Conservation (phyloP, 2,113 vertebrate genomes). For the Entomyzon cyanotis region DNA sequence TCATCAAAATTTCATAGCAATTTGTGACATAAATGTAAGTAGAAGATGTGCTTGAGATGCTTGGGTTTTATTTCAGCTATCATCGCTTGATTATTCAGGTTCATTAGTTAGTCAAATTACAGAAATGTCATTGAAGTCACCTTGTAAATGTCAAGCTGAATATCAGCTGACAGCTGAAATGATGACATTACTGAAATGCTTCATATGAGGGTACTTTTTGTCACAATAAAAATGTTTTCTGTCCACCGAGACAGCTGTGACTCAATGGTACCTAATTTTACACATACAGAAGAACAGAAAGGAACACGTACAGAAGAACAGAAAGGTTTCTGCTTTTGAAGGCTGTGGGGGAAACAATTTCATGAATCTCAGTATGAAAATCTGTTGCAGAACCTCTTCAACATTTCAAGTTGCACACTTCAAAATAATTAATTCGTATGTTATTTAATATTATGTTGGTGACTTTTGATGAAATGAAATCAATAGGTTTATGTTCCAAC, state of each 20-base stretch:
- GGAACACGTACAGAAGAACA: background rate
- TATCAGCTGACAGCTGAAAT: conserved; percentile 11
- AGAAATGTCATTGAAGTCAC: conserved; percentile 35
- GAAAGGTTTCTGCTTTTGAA: background rate
- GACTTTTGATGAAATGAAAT: background rate
- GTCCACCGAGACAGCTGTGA: background rate
- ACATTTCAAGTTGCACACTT: background rate
- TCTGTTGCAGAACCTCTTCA: background rate
- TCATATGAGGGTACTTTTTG: background rate
- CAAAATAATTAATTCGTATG: background rate
- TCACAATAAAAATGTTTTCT: conserved; percentile 10
- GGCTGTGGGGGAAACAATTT: background rate
- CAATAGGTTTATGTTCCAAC: background rate
- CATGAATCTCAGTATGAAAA: background rate
- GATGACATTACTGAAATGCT: background rate
- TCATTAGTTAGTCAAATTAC: conserved; percentile 21
- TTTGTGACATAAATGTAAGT: background rate
- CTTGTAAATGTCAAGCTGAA: conserved; percentile 42
- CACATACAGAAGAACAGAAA: background rate
- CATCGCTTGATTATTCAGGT: background rate
- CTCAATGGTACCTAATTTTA: background rate
- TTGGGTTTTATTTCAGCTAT: background rate
- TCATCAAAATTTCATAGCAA: background rate
- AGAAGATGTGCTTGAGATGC: background rate
- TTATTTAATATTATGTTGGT: background rate